These are phyloP conservation scores for Leptogaster cylindrica DNA, from an alignment of 2,888 invertebrate species.

Conservation along the genomic window DNA sequence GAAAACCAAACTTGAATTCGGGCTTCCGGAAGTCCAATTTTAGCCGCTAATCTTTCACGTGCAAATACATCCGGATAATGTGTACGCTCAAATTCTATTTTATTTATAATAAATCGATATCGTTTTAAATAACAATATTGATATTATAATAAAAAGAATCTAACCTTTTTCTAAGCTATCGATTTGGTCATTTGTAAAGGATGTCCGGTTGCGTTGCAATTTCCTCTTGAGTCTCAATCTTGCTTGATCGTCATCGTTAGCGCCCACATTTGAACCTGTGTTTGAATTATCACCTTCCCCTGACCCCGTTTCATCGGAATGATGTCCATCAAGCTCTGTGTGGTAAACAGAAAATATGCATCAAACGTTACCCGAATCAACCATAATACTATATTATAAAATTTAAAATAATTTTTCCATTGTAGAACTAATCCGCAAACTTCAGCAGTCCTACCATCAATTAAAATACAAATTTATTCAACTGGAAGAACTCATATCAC, in stretches of 20 bases:
- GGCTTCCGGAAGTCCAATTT: constrained; percentile 98
- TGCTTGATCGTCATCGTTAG: constrained; percentile 83
- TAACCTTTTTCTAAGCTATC: constrained; percentile 99
- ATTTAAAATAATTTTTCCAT: too few species aligned
- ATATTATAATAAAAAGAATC: constrained; percentile 42
- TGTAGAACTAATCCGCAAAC: background rate
- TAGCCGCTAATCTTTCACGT: constrained; percentile 91
- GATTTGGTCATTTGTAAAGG: constrained; percentile 98
- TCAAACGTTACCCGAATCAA: too few species aligned
- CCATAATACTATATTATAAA: too few species aligned
- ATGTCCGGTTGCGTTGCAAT: constrained; percentile 95
- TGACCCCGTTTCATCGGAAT: constrained; percentile 86
- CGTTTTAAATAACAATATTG: background rate
- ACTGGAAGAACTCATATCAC: background rate
- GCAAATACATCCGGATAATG: constrained; percentile 98
- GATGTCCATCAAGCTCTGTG: constrained; percentile 61
- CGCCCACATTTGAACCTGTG: constrained; percentile 80
- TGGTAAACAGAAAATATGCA: too few species aligned
- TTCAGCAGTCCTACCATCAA: background rate
- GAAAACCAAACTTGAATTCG: constrained; percentile 93
- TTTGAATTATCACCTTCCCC: constrained; percentile 81
- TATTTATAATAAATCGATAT: background rate
- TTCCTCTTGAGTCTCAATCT: constrained; percentile 93
- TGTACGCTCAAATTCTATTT: constrained; percentile 92
- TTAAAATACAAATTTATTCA: background rate